Evolutionary conservation across 2,888 invertebrate genomes (phyloP).

Genomic region (Ryuthela nishihirai): DNA sequence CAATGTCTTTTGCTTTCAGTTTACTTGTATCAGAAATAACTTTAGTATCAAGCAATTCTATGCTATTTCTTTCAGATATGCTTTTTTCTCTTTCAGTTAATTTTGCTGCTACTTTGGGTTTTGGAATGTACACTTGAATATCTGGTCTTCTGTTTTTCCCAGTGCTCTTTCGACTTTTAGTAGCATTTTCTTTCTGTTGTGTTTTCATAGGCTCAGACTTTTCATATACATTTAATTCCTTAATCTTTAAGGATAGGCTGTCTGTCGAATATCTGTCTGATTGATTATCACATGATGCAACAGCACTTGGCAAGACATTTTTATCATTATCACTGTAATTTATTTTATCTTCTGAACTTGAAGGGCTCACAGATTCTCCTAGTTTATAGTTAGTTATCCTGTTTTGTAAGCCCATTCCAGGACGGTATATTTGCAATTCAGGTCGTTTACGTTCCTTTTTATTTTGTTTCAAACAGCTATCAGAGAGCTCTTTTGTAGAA

Average conservation of each 20-base stretch:
- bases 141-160: constrained; percentile 18
- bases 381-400: constrained; percentile 8
- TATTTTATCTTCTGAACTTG: background rate
- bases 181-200: too few species aligned
- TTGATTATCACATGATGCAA: too few species aligned
- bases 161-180: too few species aligned
- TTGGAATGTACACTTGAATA: constrained; percentile 28
- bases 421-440: constrained; percentile 67
- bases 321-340: background rate
- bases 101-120: constrained; percentile 14
- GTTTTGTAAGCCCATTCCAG: constrained; percentile 65
- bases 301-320: too few species aligned
- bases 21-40: background rate
- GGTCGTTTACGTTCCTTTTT: constrained; percentile 49
- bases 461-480: background rate
- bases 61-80: background rate
- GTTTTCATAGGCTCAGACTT: too few species aligned
- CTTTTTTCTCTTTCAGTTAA: background rate
- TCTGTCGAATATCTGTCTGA: too few species aligned
- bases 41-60: too few species aligned
- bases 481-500: background rate
- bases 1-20: background rate
- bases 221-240: too few species aligned
- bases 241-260: too few species aligned
- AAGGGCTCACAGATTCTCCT: background rate